These are phyloP conservation scores for Sympetrum striolatum DNA, from an alignment of 2,888 invertebrate genomes.

Conservation along the genomic window DNA sequence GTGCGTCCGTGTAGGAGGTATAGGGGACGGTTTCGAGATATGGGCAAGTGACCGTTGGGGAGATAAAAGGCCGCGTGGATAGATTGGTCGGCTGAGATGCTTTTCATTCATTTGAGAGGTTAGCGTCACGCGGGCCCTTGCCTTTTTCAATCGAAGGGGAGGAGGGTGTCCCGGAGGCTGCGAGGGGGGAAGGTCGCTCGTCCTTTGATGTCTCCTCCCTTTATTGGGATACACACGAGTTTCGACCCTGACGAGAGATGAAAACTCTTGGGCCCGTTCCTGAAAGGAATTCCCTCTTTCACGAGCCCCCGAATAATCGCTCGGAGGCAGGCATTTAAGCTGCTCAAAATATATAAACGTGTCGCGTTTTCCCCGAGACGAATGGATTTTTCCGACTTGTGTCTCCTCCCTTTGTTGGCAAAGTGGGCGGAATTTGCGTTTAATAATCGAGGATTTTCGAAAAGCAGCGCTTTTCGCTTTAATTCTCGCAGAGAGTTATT, in stretches of 20 bases:
- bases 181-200: background rate
- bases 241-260: background rate
- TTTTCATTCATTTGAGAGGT: background rate
- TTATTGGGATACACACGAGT: background rate
- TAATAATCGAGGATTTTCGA: background rate
- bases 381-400: background rate
- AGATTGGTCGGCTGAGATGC: background rate
- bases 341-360: background rate
- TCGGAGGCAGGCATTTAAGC: background rate
- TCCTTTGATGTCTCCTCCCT: background rate
- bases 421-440: background rate
- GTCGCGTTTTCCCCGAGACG: background rate
- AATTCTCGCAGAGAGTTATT: too few species aligned
- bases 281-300: background rate
- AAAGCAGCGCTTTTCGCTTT: background rate
- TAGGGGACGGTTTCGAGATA: background rate
- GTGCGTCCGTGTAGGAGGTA: background rate
- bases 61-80: background rate
- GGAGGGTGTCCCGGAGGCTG: background rate
- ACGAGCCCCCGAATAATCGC: background rate
- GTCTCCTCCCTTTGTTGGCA: background rate
- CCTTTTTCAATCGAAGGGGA: background rate
- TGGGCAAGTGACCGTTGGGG: background rate
- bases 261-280: background rate
- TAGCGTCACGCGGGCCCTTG: background rate